Conservation (phyloP, 2,888 invertebrate genomes). For the Drosophila kanekoi region DNA sequence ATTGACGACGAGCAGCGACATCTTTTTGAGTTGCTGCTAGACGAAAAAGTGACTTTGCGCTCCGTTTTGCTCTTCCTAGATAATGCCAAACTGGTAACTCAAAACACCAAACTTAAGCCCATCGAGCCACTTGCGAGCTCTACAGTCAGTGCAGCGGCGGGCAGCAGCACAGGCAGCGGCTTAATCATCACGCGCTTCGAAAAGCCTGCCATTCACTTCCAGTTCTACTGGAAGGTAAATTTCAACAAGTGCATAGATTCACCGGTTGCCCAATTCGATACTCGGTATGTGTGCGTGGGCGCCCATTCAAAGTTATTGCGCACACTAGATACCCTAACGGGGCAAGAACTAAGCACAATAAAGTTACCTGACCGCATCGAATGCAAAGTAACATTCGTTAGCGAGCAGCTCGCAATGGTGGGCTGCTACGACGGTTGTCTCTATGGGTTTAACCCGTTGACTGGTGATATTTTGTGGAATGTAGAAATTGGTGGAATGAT, state of each 20-base stretch:
- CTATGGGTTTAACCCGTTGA: conserved; percentile 87
- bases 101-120: conserved; percentile 60
- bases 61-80: conserved; percentile 61
- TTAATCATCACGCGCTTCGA: conserved; percentile 57
- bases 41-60: conserved; percentile 60
- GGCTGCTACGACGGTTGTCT: conserved; percentile 92
- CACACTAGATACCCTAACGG: conserved; percentile 87
- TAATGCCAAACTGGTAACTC: conserved; percentile 55
- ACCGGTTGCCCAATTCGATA: conserved; percentile 87
- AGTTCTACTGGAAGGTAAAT: conserved; percentile 71
- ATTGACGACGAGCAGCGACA: conserved; percentile 65
- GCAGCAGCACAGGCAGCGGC: conserved; percentile 8
- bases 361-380: conserved; percentile 90
- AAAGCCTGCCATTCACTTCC: conserved; percentile 38
- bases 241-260: conserved; percentile 93
- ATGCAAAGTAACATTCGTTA: conserved; percentile 87
- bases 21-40: conserved; percentile 73
- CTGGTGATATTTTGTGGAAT: conserved; percentile 88
- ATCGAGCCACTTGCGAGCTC: conserved; percentile 23
- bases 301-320: conserved; percentile 91
- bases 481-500: conserved; percentile 85
- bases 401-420: conserved; percentile 87
- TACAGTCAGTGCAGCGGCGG: neutral
- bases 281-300: conserved; percentile 87
- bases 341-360: conserved; percentile 86